Base-by-base conservation (phyloP, 2,113 vertebrate genomes). In the Coregonus clupeaformis region DNA sequence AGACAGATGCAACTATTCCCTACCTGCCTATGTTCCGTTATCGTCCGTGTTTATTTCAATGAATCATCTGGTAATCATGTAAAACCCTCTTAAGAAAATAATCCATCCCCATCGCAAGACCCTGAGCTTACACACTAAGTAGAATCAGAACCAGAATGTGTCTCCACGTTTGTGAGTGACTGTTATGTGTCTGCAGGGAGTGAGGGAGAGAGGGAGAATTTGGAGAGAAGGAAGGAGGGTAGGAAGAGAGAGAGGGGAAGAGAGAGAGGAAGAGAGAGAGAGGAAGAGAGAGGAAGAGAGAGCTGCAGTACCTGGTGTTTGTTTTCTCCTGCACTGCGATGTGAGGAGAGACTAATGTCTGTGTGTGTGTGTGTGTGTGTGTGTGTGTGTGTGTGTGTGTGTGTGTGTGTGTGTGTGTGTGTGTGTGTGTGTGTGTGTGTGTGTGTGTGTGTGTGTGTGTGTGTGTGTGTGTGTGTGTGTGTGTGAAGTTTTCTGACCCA, bases 151-250 rank as follows among this genome's bases (percentile, higher is more conserved):
- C 36, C 36, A 42, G 36, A 42, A 42, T 11, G 36, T 42, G 36
- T 7, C 36, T 42, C 69, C 13, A 7, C 20, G 36, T 65, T 42
- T 42, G 36, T 30, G 42, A 66, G 62, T 22, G 42, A 52, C 13
- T 22, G 29, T 59, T 71, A 5, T 59, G 69, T 7, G 18, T 32
- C 52, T 71, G 69, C 49, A 60, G 55, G 70, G 70, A 72, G 55
- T 5, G 27, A 22, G 27, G 25, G 47, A 3, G 16, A 22, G 60
- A 63, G 1, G 20, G 62, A 13, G 62, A 9, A 25, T 24, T 3
- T n/a, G 6, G n/a, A 63, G 62, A n/a, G 55, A 59, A 7, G 55
- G 3, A 57, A n/a, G 55, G 55, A 57, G 55, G 55, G 6, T 4
- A 20, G 18, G 55, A 57, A n/a, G 55, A 36, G 32, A 36, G 16